Percentiles rank a stretch among this genome's conserved stretches.
Conservation (phyloP, 2,797 vertebrate genomes). For the Pseudochaenichthys georgianus region DNA sequence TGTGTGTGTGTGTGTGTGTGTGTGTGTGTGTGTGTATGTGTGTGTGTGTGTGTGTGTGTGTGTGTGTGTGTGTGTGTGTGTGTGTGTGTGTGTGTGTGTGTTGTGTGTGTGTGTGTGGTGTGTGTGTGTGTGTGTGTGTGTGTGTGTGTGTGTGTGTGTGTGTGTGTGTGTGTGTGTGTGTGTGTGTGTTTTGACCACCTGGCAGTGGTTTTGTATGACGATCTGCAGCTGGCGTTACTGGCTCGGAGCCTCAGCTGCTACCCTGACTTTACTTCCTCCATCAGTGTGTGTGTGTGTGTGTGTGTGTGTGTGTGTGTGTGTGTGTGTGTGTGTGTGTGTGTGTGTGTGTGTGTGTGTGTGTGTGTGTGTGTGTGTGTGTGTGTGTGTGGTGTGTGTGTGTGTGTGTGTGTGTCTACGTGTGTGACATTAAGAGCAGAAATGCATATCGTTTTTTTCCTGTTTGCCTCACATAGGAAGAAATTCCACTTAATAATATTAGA, state of each 20-base stretch:
- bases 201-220: slow-evolving; percentile 32
- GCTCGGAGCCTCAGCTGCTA: slow-evolving; percentile 30
- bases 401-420: not conserved
- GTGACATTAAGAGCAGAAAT: not conserved
- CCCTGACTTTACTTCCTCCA: slow-evolving; percentile 1
- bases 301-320: slow-evolving; percentile 6
- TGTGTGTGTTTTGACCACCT: slow-evolving; percentile 26
- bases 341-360: too few relatives aligned
- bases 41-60: slow-evolving; percentile 30
- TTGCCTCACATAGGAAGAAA: not conserved
- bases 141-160: too few relatives aligned
- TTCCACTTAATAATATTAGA: not conserved
- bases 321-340: too few relatives aligned
- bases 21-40: slow-evolving; percentile 34
- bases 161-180: too few relatives aligned
- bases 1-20: slow-evolving; percentile 23
- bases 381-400: not conserved
- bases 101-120: too few relatives aligned
- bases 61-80: too few relatives aligned
- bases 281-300: slow-evolving; percentile 1
- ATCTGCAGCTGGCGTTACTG: slow-evolving; percentile 45
- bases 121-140: too few relatives aligned
- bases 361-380: too few relatives aligned
- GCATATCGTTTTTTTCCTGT: not conserved
- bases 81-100: too few relatives aligned